Evolutionary conservation across 2,797 vertebrate genomes (phyloP), one percentile per base, ranked within the genome.

Genomic region (Chaunax sp.): DNA sequence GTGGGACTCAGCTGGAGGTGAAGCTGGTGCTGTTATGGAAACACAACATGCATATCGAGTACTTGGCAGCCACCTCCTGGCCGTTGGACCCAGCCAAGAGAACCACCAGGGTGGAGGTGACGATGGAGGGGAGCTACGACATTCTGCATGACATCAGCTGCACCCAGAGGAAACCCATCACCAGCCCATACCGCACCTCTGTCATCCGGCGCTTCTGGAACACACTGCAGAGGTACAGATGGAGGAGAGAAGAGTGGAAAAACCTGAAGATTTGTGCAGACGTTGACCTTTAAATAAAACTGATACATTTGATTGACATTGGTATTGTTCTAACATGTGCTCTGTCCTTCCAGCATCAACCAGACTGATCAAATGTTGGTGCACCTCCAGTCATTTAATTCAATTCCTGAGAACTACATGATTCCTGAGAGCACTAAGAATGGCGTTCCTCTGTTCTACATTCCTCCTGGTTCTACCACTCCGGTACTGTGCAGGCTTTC

Each of bases 201-300:
- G 97, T 99, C 63, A 99, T 99, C 86, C 95, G 98, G 0, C 96
- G 97, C 78, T 99, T 99, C 92, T 99, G 98, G 98, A 98, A 98
- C 89, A 99, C 98, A 0, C 91, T 99, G 65, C 98, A 99, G 90
- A 98, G 98, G 98, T 98, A 71, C 54, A 25, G 16, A n/a, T n/a
- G 1, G 2, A 26, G 22, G 16, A 30, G 0, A 12, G 19, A 13
- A 25, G 2, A 6, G n/a, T 22, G 9, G 23, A 30, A 3, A n/a
- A n/a, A n/a, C n/a, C n/a, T n/a, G n/a, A n/a, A n/a, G n/a, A n/a
- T n/a, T n/a, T n/a, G n/a, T n/a, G n/a, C n/a, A n/a, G n/a, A n/a
- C n/a, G n/a, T 30, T 8, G 4, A 30, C 28, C 28, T 8, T 30
- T 8, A 30, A 8, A 30, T 8, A 8, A 8, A 30, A 11, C 8